Conservation (phyloP, 2,888 invertebrate species). For the Brachyptera risi region DNA sequence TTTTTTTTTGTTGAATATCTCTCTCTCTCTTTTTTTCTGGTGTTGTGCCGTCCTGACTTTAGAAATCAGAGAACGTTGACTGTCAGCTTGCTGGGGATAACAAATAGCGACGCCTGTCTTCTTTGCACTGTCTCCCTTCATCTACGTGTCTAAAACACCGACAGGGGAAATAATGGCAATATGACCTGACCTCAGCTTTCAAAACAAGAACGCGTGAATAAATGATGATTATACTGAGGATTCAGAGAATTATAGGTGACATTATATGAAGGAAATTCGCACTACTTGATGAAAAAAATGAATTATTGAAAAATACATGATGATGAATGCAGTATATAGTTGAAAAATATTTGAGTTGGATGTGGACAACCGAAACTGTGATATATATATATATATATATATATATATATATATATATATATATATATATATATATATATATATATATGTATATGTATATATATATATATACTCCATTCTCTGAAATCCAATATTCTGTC, state of each 20-base stretch:
- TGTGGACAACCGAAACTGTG: no score
- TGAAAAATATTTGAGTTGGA: no score
- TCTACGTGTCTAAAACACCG: constrained; percentile 17
- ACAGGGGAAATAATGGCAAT: constrained; percentile 13
- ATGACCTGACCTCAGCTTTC: neutral
- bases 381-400: no score
- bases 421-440: no score
- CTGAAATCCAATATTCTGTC: no score
- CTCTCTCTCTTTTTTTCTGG: neutral
- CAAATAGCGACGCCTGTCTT: constrained; percentile 22
- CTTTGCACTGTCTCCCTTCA: constrained; percentile 14
- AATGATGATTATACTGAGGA: neutral
- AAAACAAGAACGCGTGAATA: neutral
- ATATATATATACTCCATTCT: no score
- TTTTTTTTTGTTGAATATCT: neutral
- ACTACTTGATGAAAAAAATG: no score
- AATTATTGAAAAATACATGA: no score
- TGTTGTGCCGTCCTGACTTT: neutral
- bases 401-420: no score
- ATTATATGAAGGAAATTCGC: no score
- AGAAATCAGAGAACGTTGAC: constrained; percentile 23
- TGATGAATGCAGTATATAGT: no score
- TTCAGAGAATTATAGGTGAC: neutral
- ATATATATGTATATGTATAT: no score
- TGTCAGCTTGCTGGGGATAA: constrained; percentile 25